phyloP scores from a whole-genome alignment of 2,888 invertebrate species.

The Cryptocephalus moraei region DNA sequence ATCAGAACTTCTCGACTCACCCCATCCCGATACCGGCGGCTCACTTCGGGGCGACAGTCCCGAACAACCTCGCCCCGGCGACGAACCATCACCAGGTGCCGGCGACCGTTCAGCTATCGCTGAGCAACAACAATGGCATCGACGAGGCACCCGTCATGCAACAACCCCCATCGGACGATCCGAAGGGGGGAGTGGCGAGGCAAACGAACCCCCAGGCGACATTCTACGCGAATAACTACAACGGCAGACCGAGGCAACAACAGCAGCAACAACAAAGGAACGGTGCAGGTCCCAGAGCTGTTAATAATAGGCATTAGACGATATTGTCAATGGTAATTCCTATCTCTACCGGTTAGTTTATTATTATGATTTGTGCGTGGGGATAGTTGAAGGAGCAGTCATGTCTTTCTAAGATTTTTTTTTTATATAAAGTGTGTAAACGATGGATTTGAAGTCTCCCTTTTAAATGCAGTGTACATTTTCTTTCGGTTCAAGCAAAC shows the following conservation, averaged over 20 bases:
- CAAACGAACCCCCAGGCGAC: conserved; percentile 25
- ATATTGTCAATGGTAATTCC: conserved; percentile 1
- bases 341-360: not conserved
- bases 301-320: conserved; percentile 13
- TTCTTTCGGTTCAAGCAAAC: too few species aligned
- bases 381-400: too few species aligned
- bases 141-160: conserved; percentile 31
- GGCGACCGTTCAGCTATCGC: conserved; percentile 16
- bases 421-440: too few species aligned
- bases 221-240: conserved; percentile 33
- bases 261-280: conserved; percentile 21
- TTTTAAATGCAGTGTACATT: too few species aligned
- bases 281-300: conserved; percentile 25
- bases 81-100: conserved; percentile 26
- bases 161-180: conserved; percentile 18
- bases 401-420: too few species aligned
- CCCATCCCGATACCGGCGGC: conserved; percentile 49
- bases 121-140: conserved; percentile 16
- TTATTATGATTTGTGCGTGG: too few species aligned
- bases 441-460: too few species aligned
- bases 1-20: conserved; percentile 57
- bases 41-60: conserved; percentile 21
- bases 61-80: conserved; percentile 22
- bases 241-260: conserved; percentile 24
- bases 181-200: conserved; percentile 16